Base-by-base conservation (phyloP, 1,140 invertebrate genomes). In the Bradynema listronoti region DNA sequence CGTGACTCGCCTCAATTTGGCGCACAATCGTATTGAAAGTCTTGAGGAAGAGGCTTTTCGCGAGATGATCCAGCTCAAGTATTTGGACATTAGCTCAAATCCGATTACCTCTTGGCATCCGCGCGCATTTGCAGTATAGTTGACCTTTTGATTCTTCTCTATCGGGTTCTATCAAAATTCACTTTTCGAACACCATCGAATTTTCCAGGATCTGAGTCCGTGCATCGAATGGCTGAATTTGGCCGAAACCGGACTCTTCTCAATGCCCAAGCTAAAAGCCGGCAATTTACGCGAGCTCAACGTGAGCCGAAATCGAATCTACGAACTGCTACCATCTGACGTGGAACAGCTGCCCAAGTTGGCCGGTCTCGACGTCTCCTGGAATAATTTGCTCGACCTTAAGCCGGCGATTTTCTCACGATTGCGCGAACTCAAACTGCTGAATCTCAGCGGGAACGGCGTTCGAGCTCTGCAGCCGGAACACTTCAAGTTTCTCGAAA, bases 101-200 rank as follows among this genome's bases (percentile, higher is more conserved):
- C 67, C 65, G 30, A 56, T 69, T 6, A 69, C 59, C 14, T 61
- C 70, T 19, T 69, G 67, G 67, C 56, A 42, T 32, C 67, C 67
- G 22, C 50, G 61, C 33, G 62, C 43, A 14, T 69, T 69, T 49
- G n/a, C 36, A 32, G 66, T 68, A 30, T 11, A 14, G 30, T 16
- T 29, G 22, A 30, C 27, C 29, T 19, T 59, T 24, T 25, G 7
- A 16, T 36, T 19, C 24, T 9, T 30, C 11, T 49, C 27, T 49
- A 11, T 49, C 19, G 11, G 19, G 19, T 19, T 11, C 36, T 39
- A 11, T n/a, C 2, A 50, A 4, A 54, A 36, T 32, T 36, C 19
- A 36, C 42, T 43, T 6, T 22, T 19, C 47, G 11, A 36, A 11
- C 1, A 4, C 22, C 1, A 27, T 2, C 27, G 46, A 16, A 19